Evolutionary conservation across 2,888 invertebrate genomes (phyloP), one percentile per base, ranked within the genome.

Genomic region (Himalopsyche japonica): DNA sequence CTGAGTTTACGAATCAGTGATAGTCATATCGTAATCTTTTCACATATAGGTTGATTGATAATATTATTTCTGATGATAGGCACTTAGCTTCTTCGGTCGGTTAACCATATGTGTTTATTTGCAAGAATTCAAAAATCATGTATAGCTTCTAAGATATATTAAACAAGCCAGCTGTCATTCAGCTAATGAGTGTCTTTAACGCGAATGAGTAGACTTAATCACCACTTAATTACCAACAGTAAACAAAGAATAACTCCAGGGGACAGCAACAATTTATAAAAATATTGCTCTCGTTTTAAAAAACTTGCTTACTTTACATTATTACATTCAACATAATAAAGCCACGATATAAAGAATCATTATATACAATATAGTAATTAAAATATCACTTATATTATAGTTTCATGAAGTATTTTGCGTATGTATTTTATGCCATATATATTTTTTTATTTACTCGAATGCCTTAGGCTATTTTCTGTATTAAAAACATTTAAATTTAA

Each of bases 161-260:
- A 20, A 57, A 57, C n/a, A 24, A 57, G 7, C 57, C 57, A 57
- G 57, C 57, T 57, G 57, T 57, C 57, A 57, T 57, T 57, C 57
- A 20, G 57, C 20, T 57, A 57, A 57, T 57, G 57, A 57, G 20
- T 57, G 20, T 57, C 57, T 57, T 57, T 57, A 57, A 20, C 57
- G 76, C 32, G 64, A 70, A 34, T 81, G 81, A 81, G 76, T 81
- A 24, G 49, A 32, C 18, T 49, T 80, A 80, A 80, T 49, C 80
- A 76, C 76, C 34, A 34, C 32, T 34, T 34, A 76, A 76, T 76
- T 76, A 76, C 76, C 76, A n/a, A 20, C 76, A 76, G 34, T 76
- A 76, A 76, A 76, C 76, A 76, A 76, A 57, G 57, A 57, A 57
- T 57, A 57, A 57, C 20, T 57, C 57, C 57, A 57, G 57, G 57